These are phyloP conservation scores for Holcopasites calliopsidis DNA, from an alignment of 1,140 invertebrate genomes.

Conservation along the genomic window DNA sequence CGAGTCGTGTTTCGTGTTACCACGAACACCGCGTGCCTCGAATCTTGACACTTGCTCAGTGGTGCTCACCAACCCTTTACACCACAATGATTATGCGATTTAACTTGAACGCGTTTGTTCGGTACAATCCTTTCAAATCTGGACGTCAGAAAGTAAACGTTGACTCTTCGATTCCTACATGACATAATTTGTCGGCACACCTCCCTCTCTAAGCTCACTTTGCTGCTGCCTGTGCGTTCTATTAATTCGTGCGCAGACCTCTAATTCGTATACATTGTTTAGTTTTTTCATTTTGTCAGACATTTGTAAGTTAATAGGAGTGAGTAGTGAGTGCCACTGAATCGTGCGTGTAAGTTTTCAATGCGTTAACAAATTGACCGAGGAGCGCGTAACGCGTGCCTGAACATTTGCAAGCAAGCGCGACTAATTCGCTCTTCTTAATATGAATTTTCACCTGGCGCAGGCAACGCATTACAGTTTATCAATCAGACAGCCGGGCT, in stretches of 20 bases:
- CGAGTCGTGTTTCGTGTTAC: slow-evolving; percentile 36
- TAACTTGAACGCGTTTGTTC: no score
- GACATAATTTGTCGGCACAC: no score
- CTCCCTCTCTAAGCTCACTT: no score
- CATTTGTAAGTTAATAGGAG: no score
- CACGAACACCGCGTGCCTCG: slow-evolving; percentile 5
- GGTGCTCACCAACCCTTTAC: neutral
- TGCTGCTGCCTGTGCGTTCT: no score
- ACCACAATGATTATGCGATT: no score
- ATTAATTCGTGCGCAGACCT: no score
- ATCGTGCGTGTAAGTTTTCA: neutral
- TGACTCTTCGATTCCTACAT: no score
- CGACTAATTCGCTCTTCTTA: neutral
- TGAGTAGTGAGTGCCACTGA: neutral
- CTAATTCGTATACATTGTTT: no score
- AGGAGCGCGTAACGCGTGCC: slow-evolving; percentile 13
- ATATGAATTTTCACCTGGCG: neutral
- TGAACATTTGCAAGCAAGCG: neutral
- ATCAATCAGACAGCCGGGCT: neutral
- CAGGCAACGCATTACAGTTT: neutral
- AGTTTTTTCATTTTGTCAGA: no score
- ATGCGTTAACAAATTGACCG: slow-evolving; percentile 23
- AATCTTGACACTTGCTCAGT: neutral
- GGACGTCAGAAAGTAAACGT: no score
- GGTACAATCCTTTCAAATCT: no score